Base-by-base conservation (phyloP, 1,140 invertebrate genomes). In the Andrena cerasifolii region DNA sequence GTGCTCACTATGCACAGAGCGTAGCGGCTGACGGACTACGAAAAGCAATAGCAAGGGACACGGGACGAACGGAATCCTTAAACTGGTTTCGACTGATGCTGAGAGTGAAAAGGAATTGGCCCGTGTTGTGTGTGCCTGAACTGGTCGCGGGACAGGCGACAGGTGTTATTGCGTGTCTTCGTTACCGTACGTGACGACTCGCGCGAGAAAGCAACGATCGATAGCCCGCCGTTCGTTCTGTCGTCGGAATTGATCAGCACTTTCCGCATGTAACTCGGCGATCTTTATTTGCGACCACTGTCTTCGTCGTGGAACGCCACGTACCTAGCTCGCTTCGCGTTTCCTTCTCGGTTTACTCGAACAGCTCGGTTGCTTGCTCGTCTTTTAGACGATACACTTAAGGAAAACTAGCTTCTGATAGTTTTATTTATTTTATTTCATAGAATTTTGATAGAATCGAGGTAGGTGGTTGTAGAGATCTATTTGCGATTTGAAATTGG, bases 11-110 rank as follows among this genome's bases (percentile, higher is more conserved):
- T 87, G 83, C 86, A 62, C 28, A 47, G 26, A 68, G 82, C 51
- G 85, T 87, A 75, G 70, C 76, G 65, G 62, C 73, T 86, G 86
- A 85, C 80, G 77, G 61, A 79, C 83, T 80, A 72, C 74, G 84
- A 85, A 80, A 86, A 71, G 78, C 78, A 86, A 87, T 87, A 85
- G 78, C 49, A 58, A 36, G 70, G 43, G 36, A 83, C 77, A 75
- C 43, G 10, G 36, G n/a, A n/a, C 71, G 79, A 40, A 74, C 33
- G 58, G 85, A 87, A 87, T 87, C 58, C 65, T 70, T 80, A 86
- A 87, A 71, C 74, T 79, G 65, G 47, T 51, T 24, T 45, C 49
- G 58, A 53, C 54, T 28, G 78, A 53, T 26, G 65, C 68, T 76
- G 82, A 84, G 81, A 84, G 77, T 84, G 81, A 84, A 83, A 83